Percentiles rank a stretch among this genome's conserved stretches.
Conservation (phyloP, 1,140 invertebrate genomes). For the Brachionus rubens region DNA sequence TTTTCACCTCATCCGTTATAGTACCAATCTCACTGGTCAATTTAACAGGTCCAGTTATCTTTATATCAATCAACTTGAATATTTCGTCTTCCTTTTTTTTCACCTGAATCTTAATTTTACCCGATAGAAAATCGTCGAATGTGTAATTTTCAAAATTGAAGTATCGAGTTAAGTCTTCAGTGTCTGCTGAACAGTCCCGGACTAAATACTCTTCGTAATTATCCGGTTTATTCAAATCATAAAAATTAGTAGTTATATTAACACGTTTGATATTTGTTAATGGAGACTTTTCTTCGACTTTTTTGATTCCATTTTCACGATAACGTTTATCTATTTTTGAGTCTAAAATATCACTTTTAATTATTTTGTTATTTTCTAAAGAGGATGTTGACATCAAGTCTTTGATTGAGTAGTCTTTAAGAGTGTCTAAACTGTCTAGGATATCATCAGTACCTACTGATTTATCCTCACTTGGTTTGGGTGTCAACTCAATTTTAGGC, state of each 20-base stretch:
- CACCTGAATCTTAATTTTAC: neutral
- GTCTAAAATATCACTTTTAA: neutral
- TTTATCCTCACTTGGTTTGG: conserved; percentile 1
- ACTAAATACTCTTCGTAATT: neutral
- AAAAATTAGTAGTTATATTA: neutral
- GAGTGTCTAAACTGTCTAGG: neutral
- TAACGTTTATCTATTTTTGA: neutral
- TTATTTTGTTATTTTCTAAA: neutral
- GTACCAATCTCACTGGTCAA: neutral
- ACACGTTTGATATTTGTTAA: neutral
- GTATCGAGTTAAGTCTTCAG: neutral
- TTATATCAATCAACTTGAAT: conserved; percentile 18
- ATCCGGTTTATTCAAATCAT: neutral
- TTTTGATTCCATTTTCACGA: neutral
- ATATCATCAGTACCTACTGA: neutral
- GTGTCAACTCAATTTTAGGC: neutral
- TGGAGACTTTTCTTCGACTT: neutral
- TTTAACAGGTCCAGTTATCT: neutral
- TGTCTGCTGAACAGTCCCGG: neutral
- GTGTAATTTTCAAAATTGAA: conserved; percentile 8
- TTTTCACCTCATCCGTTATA: neutral
- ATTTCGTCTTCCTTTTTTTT: neutral
- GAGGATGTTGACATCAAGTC: neutral
- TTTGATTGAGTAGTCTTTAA: neutral
- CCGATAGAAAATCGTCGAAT: neutral